Evolutionary conservation across 1,140 invertebrate genomes (phyloP).

Genomic region (Zaprionus nigranus): DNA sequence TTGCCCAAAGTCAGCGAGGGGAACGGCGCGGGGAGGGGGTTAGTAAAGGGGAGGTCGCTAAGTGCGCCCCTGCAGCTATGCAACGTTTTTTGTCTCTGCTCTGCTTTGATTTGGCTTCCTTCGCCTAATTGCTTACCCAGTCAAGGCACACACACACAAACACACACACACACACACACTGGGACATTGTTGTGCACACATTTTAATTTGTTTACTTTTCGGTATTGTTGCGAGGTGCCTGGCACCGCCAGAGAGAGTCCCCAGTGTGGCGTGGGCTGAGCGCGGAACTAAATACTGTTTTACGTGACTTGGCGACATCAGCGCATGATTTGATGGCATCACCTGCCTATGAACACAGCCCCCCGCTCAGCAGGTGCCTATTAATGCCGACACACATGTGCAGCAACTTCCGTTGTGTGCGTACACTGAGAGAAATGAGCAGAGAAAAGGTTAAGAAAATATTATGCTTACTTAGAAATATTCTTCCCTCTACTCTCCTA

Average conservation of each 20-base stretch:
- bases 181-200: slow-evolving; percentile 62
- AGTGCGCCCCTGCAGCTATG: slow-evolving; percentile 60
- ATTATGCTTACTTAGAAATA: background rate
- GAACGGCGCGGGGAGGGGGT: too few relatives aligned
- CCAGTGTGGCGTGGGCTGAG: slow-evolving; percentile 17
- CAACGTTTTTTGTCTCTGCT: slow-evolving; percentile 55
- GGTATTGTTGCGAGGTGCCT: slow-evolving; percentile 60
- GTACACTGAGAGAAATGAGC: background rate
- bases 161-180: slow-evolving; percentile 23
- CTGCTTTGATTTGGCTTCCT: slow-evolving; percentile 8
- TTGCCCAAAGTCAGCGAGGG: slow-evolving; percentile 40
- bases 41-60: slow-evolving; percentile 21
- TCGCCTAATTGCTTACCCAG: slow-evolving; percentile 62
- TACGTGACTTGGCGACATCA: slow-evolving; percentile 78
- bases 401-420: slow-evolving; percentile 9
- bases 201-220: slow-evolving; percentile 80
- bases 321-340: slow-evolving; percentile 51
- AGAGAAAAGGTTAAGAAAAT: background rate
- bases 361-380: slow-evolving; percentile 31
- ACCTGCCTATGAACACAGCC: slow-evolving; percentile 1
- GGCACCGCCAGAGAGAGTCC: slow-evolving; percentile 15
- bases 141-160: slow-evolving; percentile 26
- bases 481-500: background rate
- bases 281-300: slow-evolving; percentile 70
- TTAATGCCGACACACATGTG: slow-evolving; percentile 35